Evolutionary conservation across 2,888 invertebrate species (phyloP).

Genomic region (Ectemnius cavifrons): DNA sequence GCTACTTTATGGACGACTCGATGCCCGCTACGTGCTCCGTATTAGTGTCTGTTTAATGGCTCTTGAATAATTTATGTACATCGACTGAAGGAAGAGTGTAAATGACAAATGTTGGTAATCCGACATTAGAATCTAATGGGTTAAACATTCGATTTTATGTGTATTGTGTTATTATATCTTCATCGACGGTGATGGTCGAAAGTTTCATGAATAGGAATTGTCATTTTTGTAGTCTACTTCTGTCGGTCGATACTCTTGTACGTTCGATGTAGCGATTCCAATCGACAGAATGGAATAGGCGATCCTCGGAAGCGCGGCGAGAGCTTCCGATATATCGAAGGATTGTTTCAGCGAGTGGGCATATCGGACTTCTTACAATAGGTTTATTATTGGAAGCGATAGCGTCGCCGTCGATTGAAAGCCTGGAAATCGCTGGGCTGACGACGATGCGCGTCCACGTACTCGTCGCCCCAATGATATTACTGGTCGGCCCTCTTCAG

Average conservation of each 20-base stretch:
- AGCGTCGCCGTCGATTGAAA: slow-evolving; percentile 38
- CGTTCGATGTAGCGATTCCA: not conserved
- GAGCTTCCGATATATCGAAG: slow-evolving; percentile 14
- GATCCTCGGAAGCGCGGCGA: not conserved
- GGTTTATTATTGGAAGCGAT: slow-evolving; percentile 41
- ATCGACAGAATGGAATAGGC: not conserved
- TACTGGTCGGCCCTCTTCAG: slow-evolving; percentile 52
- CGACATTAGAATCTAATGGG: no score
- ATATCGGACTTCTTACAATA: slow-evolving; percentile 48
- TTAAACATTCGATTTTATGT: no score
- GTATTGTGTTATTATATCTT: not conserved
- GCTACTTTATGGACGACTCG: no score
- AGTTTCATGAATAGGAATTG: not conserved
- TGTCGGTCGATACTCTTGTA: no score
- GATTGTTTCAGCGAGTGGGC: slow-evolving; percentile 35
- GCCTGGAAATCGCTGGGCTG: slow-evolving; percentile 12
- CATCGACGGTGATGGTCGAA: slow-evolving; percentile 7
- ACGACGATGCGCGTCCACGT: slow-evolving; percentile 34
- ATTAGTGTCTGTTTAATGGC: no score
- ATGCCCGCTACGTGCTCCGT: no score
- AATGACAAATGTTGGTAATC: no score
- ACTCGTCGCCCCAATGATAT: slow-evolving; percentile 49
- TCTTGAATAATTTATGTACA: no score
- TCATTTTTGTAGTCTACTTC: no score
- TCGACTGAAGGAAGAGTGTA: no score